Conservation (phyloP, 2,888 invertebrate genomes). For the Colletes collaris region DNA sequence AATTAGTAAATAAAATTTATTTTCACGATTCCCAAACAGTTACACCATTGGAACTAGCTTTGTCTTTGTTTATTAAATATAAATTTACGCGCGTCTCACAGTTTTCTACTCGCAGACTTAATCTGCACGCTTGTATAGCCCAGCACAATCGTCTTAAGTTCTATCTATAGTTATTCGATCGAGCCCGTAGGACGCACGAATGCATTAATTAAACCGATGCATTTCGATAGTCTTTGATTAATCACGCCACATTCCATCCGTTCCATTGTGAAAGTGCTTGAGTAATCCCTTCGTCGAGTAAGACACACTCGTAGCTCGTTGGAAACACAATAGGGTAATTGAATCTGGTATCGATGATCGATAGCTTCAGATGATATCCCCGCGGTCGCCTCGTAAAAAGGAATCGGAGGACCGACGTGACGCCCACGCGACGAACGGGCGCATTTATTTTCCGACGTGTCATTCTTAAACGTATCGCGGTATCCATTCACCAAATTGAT, state of each 20-base stretch:
- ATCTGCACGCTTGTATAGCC: too few relatives aligned
- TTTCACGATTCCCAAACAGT: too few relatives aligned
- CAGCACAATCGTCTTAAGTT: too few relatives aligned
- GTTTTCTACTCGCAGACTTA: too few relatives aligned
- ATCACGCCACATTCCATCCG: constrained; percentile 54
- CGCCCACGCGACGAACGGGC: constrained; percentile 58
- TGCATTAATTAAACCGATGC: constrained; percentile 55
- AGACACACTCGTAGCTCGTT: constrained; percentile 58
- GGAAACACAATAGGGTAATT: constrained; percentile 68
- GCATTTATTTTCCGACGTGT: constrained; percentile 47
- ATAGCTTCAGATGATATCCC: constrained; percentile 62
- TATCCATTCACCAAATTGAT: constrained; percentile 5
- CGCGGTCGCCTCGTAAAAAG: constrained; percentile 61
- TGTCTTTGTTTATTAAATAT: too few relatives aligned
- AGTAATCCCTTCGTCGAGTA: constrained; percentile 48
- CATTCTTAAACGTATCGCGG: constrained; percentile 17
- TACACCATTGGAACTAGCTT: too few relatives aligned
- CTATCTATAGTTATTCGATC: too few relatives aligned
- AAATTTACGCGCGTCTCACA: too few relatives aligned
- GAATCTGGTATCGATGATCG: constrained; percentile 69
- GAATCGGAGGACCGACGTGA: constrained; percentile 67
- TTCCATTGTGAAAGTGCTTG: constrained; percentile 48
- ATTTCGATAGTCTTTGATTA: constrained; percentile 56
- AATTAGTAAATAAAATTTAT: too few relatives aligned
- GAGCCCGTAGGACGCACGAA: constrained; percentile 7